phyloP scores from a whole-genome alignment of 2,113 vertebrate species.

The Bos taurus region ARS-UCD2.0 NC_037345.1:31257501-31258000 shows the following conservation, averaged over 20 bases:
- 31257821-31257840: constrained; percentile 13
- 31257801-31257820: neutral
- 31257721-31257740: neutral
- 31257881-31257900: constrained; percentile 6
- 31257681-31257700: neutral
- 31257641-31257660: neutral
- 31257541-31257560: neutral
- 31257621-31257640: neutral
- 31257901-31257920: neutral
- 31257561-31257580: constrained; percentile 45
- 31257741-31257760: neutral
- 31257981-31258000: neutral
- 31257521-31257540: constrained; percentile 33
- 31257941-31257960: neutral
- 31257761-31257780: neutral
- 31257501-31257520: neutral
- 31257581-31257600: neutral
- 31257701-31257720: neutral
- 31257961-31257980: neutral
- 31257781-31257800: constrained; percentile 7
- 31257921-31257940: constrained; percentile 27
- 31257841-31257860: constrained; percentile 17
- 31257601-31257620: constrained; percentile 5
- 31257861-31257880: constrained; percentile 29
- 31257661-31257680: neutral